A percentile compares a stretch with the other conserved stretches of the same genome.
Evolutionary conservation across 2,113 vertebrate species (phyloP).

Genomic region (Macquaria australasica): DNA sequence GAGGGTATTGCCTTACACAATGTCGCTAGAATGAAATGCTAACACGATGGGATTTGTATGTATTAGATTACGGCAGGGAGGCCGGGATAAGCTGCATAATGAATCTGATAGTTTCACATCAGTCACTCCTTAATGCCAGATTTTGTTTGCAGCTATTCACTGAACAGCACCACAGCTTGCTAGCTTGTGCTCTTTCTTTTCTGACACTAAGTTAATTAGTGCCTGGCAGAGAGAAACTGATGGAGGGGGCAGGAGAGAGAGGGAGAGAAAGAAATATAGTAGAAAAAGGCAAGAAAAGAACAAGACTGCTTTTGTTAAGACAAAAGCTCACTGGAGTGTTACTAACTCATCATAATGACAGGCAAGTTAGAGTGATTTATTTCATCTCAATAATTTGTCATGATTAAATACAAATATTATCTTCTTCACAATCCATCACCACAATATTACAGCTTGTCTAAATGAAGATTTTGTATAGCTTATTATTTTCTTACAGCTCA

Average conservation of each 20-base stretch:
- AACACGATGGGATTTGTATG: conserved; percentile 81
- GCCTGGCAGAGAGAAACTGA: conserved; percentile 75
- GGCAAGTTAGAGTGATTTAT: conserved; percentile 41
- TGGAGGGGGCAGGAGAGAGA: conserved; percentile 31
- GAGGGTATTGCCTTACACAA: conserved; percentile 80
- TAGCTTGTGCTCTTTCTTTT: conserved; percentile 68
- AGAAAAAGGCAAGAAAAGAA: conserved; percentile 53
- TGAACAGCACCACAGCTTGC: conserved; percentile 57
- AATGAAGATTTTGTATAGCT: conserved; percentile 3
- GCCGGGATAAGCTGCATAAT: conserved; percentile 77
- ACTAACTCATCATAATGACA: conserved; percentile 26
- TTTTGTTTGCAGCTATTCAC: conserved; percentile 78
- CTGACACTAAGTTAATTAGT: conserved; percentile 79
- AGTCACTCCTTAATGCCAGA: conserved; percentile 78
- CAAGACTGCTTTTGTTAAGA: conserved; percentile 46
- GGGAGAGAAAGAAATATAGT: conserved; percentile 39
- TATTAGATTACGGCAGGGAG: conserved; percentile 81
- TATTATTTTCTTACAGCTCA: not conserved
- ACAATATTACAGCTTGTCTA: conserved; percentile 35
- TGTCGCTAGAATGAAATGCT: conserved; percentile 82
- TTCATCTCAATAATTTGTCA: conserved; percentile 42
- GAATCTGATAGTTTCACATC: conserved; percentile 82
- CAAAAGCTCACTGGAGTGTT: conserved; percentile 15
- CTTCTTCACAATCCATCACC: conserved; percentile 31
- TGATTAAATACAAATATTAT: conserved; percentile 51